These are phyloP conservation scores for Podabrus alpinus DNA, from an alignment of 2,888 invertebrate genomes.

Conservation along the genomic window DNA sequence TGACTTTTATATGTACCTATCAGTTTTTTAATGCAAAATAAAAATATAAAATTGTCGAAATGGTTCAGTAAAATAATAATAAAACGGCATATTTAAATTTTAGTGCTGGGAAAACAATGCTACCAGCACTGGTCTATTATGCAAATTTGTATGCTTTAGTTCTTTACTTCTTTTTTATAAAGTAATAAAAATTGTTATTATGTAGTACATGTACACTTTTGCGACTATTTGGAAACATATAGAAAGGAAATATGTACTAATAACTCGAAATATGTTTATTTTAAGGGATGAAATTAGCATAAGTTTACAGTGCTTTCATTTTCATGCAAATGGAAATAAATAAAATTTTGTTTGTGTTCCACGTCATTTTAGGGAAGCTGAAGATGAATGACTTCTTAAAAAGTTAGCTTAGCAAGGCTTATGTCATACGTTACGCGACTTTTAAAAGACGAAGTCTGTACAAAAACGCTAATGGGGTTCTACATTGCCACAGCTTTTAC, in stretches of 20 bases:
- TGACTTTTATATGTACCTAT: background rate
- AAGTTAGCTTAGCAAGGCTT: constrained; percentile 31
- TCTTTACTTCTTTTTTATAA: background rate
- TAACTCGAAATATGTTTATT: background rate
- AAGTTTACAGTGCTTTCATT: constrained; percentile 18
- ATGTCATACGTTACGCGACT: constrained; percentile 40
- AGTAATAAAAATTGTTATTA: background rate
- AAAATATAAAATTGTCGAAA: background rate
- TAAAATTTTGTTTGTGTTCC: constrained; percentile 40
- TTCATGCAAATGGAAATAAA: constrained; percentile 36
- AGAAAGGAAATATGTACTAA: background rate
- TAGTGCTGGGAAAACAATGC: background rate
- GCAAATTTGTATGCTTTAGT: background rate
- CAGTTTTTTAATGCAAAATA: background rate
- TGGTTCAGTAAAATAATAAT: background rate
- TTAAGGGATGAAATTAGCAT: constrained; percentile 16
- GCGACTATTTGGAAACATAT: background rate
- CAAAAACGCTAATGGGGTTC: constrained; percentile 30
- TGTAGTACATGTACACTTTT: background rate
- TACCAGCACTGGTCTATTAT: background rate
- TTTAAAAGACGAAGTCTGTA: constrained; percentile 47
- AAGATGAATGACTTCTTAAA: constrained; percentile 45
- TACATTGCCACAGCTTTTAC: background rate
- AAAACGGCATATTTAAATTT: background rate
- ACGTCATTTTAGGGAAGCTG: constrained; percentile 38